Evolutionary conservation across 2,797 vertebrate genomes (phyloP).

Genomic region (Mus spretus): DNA sequence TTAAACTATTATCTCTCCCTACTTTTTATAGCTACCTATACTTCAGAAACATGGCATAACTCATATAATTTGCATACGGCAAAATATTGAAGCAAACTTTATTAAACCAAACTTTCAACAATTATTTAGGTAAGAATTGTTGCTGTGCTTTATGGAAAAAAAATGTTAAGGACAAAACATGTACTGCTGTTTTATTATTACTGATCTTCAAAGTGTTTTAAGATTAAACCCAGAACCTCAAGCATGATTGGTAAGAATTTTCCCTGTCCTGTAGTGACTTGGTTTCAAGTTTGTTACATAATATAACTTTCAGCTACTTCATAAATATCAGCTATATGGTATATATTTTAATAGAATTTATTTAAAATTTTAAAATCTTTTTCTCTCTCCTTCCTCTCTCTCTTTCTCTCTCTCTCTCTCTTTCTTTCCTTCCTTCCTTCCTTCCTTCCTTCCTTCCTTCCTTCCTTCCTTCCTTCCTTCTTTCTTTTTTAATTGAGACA

Average conservation of each 20-base stretch:
- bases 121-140: constrained; percentile 95
- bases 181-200: neutral
- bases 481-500: no score
- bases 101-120: constrained; percentile 99
- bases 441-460: no score
- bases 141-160: constrained; percentile 55
- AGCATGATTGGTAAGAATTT: neutral
- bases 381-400: no score
- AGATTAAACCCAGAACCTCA: neutral
- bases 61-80: constrained; percentile 98
- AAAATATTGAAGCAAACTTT: constrained; percentile 99
- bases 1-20: constrained; percentile 29
- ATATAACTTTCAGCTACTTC: constrained; percentile 26
- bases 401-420: no score
- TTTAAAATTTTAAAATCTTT: neutral
- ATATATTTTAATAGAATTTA: constrained; percentile 46
- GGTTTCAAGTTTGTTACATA: constrained; percentile 58
- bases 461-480: no score
- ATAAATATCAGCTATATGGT: neutral
- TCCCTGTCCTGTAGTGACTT: neutral
- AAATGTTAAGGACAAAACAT: constrained; percentile 40
- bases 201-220: neutral
- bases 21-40: constrained; percentile 92
- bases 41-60: constrained; percentile 98
- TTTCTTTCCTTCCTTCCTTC: no score